These are phyloP conservation scores for Gobio gobio DNA, from an alignment of 2,113 vertebrate species.

Conservation along the genomic window DNA sequence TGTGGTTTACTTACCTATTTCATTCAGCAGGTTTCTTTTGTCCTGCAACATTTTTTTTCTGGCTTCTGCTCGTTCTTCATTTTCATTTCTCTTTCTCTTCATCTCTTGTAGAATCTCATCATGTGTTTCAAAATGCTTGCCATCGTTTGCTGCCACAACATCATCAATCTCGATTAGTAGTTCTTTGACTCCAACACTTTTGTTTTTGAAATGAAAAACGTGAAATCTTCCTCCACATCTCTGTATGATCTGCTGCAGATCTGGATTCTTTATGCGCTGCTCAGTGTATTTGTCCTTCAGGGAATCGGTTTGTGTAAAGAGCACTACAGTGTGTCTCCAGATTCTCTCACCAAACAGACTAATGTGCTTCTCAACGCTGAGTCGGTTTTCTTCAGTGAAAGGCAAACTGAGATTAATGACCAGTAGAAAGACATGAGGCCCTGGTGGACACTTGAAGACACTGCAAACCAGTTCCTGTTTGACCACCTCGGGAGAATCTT, in stretches of 20 bases:
- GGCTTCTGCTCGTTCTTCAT: not conserved
- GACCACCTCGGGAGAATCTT: not conserved
- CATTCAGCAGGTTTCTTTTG: not conserved
- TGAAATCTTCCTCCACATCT: not conserved
- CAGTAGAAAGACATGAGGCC: not conserved
- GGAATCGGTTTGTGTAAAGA: not conserved
- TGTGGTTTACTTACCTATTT: not conserved
- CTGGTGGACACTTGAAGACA: not conserved
- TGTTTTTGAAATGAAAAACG: not conserved
- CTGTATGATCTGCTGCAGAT: not conserved
- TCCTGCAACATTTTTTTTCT: not conserved
- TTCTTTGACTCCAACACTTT: not conserved
- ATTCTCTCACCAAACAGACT: not conserved
- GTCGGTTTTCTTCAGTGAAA: constrained; percentile 1
- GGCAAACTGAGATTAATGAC: not conserved
- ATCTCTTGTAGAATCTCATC: not conserved
- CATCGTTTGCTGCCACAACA: not conserved
- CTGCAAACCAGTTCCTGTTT: not conserved
- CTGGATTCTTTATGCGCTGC: not conserved
- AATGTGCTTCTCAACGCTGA: not conserved
- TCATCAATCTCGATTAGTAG: not conserved
- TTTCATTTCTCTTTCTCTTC: not conserved
- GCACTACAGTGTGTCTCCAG: not conserved
- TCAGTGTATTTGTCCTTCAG: not conserved
- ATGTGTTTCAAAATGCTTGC: not conserved